These are phyloP conservation scores for Pseudococcus viburni DNA, from an alignment of 2,888 invertebrate species.

Conservation along the genomic window DNA sequence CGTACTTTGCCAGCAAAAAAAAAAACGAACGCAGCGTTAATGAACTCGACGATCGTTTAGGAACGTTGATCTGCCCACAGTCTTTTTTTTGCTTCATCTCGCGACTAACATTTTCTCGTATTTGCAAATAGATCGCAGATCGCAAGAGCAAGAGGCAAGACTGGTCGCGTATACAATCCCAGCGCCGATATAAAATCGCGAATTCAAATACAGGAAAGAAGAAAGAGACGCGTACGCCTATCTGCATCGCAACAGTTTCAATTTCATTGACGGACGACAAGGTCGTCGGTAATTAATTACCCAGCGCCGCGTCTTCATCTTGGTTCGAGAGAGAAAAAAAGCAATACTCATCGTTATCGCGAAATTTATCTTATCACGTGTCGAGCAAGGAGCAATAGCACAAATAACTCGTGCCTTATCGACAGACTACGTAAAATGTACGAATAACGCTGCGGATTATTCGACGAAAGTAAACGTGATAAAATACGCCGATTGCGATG, in stretches of 20 bases:
- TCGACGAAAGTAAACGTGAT: slow-evolving; percentile 4
- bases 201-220: slow-evolving; percentile 6
- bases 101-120: slow-evolving; percentile 3
- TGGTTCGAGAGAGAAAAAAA: not conserved
- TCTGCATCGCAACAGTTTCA: not conserved
- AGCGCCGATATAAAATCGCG: not conserved
- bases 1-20: slow-evolving; percentile 39
- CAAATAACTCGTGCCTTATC: not conserved
- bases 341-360: not conserved
- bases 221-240: slow-evolving; percentile 2
- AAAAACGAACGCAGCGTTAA: slow-evolving; percentile 56
- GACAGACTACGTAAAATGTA: too few relatives aligned
- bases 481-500: not conserved
- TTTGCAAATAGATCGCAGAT: not conserved
- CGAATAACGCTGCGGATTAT: not conserved
- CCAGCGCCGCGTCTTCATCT: slow-evolving; percentile 17
- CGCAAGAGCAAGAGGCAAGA: not conserved
- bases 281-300: slow-evolving; percentile 38
- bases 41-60: slow-evolving; percentile 60
- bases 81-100: not conserved
- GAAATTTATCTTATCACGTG: slow-evolving; percentile 43
- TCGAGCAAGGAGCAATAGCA: not conserved
- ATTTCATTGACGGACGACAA: slow-evolving; percentile 30
- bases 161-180: not conserved
- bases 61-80: slow-evolving; percentile 65